These are phyloP conservation scores for Mesorhabditis spiculigera DNA, from an alignment of 2,888 invertebrate genomes.

Conservation along the genomic window DNA sequence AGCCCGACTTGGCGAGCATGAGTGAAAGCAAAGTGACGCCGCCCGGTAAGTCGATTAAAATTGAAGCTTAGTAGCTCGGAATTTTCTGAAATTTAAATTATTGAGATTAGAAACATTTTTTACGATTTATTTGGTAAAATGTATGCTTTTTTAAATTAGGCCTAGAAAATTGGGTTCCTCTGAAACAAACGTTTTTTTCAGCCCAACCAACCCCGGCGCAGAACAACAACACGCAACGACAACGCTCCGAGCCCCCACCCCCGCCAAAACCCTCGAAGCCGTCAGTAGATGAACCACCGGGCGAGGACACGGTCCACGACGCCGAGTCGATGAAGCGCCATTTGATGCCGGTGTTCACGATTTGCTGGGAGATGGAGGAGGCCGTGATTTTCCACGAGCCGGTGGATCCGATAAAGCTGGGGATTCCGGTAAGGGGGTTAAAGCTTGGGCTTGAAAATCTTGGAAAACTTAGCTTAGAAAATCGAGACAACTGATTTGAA, in stretches of 20 bases:
- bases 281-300: not conserved
- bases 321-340: slow-evolving; percentile 68
- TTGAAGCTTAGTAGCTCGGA: too few species aligned
- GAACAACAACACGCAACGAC: not conserved
- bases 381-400: slow-evolving; percentile 88
- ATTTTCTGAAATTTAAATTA: too few species aligned
- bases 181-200: too few species aligned
- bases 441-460: not conserved
- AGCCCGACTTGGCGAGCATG: too few species aligned
- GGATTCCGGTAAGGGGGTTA: slow-evolving; percentile 61
- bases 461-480: not conserved
- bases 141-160: too few species aligned
- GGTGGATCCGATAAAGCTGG: slow-evolving; percentile 77
- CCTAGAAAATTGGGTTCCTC: too few species aligned
- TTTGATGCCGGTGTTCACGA: slow-evolving; percentile 88
- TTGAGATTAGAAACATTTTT: too few species aligned
- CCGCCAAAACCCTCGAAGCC: not conserved
- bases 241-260: not conserved
- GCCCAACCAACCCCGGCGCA: too few species aligned
- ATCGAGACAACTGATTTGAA: too few species aligned
- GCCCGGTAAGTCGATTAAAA: too few species aligned
- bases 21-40: too few species aligned
- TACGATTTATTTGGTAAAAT: too few species aligned
- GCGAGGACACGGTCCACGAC: slow-evolving; percentile 70
- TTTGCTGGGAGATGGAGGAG: slow-evolving; percentile 86